These are phyloP conservation scores for Daphoenositta chrysoptera DNA, from an alignment of 2,113 vertebrate species.

Conservation along the genomic window DNA sequence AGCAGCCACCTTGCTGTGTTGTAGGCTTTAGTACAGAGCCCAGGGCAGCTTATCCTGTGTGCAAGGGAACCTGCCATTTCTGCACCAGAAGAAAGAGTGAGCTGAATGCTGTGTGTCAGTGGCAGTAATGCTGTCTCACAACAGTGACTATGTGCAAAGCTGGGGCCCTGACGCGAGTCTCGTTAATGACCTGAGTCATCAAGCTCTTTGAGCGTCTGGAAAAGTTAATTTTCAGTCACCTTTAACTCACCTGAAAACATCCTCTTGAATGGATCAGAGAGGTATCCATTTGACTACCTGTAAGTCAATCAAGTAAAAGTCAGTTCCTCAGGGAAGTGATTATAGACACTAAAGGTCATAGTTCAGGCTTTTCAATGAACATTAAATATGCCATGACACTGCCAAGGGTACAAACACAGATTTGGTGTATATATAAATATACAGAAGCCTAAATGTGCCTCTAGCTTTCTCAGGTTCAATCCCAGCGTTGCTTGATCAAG, in stretches of 20 bases:
- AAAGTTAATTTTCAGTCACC: not conserved
- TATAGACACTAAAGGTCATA: not conserved
- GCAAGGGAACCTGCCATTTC: not conserved
- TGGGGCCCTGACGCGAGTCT: not conserved
- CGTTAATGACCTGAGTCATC: not conserved
- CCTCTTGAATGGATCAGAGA: accelerated
- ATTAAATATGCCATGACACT: not conserved
- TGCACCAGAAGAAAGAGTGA: not conserved
- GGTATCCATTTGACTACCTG: not conserved
- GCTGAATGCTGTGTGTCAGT: not conserved
- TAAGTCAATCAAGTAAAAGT: not conserved
- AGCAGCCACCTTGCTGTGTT: not conserved
- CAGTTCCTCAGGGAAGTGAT: not conserved
- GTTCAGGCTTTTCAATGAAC: not conserved
- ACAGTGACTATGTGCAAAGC: not conserved
- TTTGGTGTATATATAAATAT: not conserved
- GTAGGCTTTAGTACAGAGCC: not conserved
- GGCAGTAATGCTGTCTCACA: not conserved
- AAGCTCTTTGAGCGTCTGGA: not conserved
- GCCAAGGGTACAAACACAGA: not conserved
- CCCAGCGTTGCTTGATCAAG: not conserved
- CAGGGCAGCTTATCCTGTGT: not conserved
- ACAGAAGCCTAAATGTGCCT: not conserved
- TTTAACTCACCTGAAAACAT: not conserved
- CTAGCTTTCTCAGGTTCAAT: not conserved